These are phyloP conservation scores for Dendrolimus houi DNA, from an alignment of 2,888 invertebrate species.

Conservation along the genomic window DNA sequence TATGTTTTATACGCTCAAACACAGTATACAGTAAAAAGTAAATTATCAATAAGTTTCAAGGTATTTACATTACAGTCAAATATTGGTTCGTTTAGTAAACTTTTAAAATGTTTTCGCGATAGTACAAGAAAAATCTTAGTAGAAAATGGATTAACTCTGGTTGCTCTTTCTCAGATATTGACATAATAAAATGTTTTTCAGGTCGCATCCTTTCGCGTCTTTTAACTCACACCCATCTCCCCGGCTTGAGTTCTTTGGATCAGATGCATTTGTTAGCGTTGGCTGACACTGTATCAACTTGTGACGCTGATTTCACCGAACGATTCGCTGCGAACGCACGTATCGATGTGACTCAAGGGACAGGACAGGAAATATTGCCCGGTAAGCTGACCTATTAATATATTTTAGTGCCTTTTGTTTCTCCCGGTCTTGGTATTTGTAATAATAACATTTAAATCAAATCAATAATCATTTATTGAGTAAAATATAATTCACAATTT, in stretches of 20 bases:
- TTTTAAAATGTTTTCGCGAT: too few species aligned
- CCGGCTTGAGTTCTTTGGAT: conserved; percentile 96
- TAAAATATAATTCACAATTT: too few species aligned
- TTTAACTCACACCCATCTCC: conserved; percentile 95
- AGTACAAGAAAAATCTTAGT: too few species aligned
- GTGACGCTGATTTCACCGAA: conserved; percentile 92
- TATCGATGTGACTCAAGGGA: conserved; percentile 38
- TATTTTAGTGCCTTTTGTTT: background rate
- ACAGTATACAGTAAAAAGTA: too few species aligned
- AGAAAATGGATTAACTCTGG: too few species aligned
- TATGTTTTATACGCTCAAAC: too few species aligned
- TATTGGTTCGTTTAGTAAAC: too few species aligned
- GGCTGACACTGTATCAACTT: conserved; percentile 97
- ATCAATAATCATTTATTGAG: too few species aligned
- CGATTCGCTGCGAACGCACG: conserved; percentile 77
- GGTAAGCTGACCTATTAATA: conserved; percentile 26
- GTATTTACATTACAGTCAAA: too few species aligned
- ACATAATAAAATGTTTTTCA: conserved; percentile 20
- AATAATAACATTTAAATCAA: too few species aligned
- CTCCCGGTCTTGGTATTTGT: background rate
- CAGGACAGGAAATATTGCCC: conserved; percentile 51
- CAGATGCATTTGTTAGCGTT: conserved; percentile 99
- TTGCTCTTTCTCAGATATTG: too few species aligned
- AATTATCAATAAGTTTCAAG: too few species aligned
- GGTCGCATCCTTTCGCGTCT: conserved; percentile 90